Base-by-base conservation (phyloP, 2,888 invertebrate genomes). In the Penaeus monodon region DNA sequence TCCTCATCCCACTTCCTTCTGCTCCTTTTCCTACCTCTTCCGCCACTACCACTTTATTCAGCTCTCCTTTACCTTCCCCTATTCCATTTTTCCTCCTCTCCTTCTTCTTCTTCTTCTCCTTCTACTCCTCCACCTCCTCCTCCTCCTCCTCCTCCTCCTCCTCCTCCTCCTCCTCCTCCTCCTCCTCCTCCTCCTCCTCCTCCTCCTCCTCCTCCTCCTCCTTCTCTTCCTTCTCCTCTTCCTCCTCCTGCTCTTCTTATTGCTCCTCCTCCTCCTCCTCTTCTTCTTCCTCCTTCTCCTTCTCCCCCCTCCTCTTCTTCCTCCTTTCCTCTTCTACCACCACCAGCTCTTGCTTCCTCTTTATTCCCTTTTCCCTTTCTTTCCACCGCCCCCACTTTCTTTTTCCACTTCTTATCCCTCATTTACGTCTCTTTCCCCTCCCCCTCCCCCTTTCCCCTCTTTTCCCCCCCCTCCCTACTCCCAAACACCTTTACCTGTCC, bases 101-200 rank as follows among this genome's bases (percentile, higher is more conserved):
- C 73, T 66, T 29, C 38, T 44, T 57, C 73, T 73, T 27, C 73
- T 44, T n/a, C 73, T 82, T 49, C 80, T 64, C 22, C 29, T 29
- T 57, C 68, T 27, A 22, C 64, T 24, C 33, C 27, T 64, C 22
- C 79, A 22, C 29, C 22, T 29, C 14, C 79, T 22, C 38, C 74
- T n/a, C 14, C 38, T 64, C 44, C 57, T 2, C 22, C 3, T 63
- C 20, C 1, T 38, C 63, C 29, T 33, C 66, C 27, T 10, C 27
- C 4, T 27, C 27, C 27, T 65, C 6, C 2, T n/a, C 68, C 3
- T 24, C 29, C 27, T 8, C 17, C 27, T 24, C n/a, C n/a, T 66
- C 14, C 38, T 29, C n/a, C 22, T 14, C 20, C 57, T 22, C 80
- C 29, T 44, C 22, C 65, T n/a, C n/a, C n/a, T n/a, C n/a, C n/a